Evolutionary conservation across 2,113 vertebrate genomes (phyloP).

Genomic region (Melierax canorus): DNA sequence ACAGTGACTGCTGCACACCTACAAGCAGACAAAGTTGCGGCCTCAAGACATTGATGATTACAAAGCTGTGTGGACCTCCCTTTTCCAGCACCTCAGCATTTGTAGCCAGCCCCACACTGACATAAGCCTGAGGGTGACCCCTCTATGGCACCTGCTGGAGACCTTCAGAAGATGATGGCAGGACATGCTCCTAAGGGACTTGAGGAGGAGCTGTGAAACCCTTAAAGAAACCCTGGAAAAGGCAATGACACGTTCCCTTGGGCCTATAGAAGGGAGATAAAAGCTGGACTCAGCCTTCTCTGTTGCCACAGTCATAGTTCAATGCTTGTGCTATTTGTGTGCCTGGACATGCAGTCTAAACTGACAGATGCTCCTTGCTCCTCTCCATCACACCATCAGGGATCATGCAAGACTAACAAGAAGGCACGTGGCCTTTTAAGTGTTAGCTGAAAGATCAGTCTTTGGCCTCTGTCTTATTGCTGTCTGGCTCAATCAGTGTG

Average conservation of each 20-base stretch:
- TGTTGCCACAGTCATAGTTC: neutral
- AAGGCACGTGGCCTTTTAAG: neutral
- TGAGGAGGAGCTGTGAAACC: neutral
- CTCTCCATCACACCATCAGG: neutral
- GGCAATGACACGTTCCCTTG: rapidly evolving
- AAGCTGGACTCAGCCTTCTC: neutral
- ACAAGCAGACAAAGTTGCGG: neutral
- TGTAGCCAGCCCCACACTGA: neutral
- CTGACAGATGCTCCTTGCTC: neutral
- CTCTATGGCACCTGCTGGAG: neutral
- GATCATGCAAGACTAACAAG: neutral
- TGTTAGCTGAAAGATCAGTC: neutral
- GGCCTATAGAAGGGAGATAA: neutral
- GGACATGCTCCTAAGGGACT: neutral
- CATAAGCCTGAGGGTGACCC: neutral
- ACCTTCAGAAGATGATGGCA: neutral
- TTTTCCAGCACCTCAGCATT: neutral
- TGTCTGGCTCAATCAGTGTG: neutral
- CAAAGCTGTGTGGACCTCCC: neutral
- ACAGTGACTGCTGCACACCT: neutral
- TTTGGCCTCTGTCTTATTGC: neutral
- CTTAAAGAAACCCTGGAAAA: neutral
- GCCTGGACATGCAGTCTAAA: neutral
- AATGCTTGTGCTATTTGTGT: neutral
- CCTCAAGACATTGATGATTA: neutral